phyloP scores from a whole-genome alignment of 2,888 invertebrate genomes.

The Catocala nupta region DNA sequence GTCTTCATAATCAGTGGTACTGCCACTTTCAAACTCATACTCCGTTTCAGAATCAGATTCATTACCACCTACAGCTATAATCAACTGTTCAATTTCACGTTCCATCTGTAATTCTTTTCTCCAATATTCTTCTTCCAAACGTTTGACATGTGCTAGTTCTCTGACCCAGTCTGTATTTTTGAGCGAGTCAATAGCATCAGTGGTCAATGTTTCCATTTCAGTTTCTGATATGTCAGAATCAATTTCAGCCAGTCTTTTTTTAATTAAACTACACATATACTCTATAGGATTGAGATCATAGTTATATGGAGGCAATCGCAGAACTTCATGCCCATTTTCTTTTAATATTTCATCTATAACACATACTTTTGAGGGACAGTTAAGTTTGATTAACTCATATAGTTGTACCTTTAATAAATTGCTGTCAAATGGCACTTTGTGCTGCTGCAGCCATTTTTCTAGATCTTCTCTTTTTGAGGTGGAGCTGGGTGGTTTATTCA shows the following conservation, averaged over 20 bases:
- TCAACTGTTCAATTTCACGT: too few species aligned
- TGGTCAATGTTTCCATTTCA: not conserved
- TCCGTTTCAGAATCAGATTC: too few species aligned
- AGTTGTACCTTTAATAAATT: not conserved
- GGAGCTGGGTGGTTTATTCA: not conserved
- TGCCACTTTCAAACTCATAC: too few species aligned
- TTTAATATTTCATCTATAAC: conserved; percentile 1
- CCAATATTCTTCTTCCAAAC: conserved; percentile 1
- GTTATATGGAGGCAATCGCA: not conserved
- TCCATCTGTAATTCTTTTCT: too few species aligned
- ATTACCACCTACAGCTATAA: too few species aligned
- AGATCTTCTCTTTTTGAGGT: not conserved
- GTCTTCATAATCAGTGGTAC: too few species aligned
- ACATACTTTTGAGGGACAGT: not conserved
- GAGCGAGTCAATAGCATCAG: not conserved
- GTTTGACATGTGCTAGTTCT: not conserved
- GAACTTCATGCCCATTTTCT: not conserved
- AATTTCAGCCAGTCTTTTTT: not conserved
- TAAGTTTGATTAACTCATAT: not conserved
- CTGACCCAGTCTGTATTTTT: not conserved
- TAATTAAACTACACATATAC: conserved; percentile 1
- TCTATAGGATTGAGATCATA: conserved; percentile 4
- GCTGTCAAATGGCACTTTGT: not conserved
- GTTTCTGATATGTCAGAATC: not conserved
- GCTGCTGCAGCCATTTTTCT: not conserved